Percentiles rank a stretch among this genome's conserved stretches.
phyloP scores from a whole-genome alignment of 2,888 invertebrate species.

The Lycocerus yunnanus region DNA sequence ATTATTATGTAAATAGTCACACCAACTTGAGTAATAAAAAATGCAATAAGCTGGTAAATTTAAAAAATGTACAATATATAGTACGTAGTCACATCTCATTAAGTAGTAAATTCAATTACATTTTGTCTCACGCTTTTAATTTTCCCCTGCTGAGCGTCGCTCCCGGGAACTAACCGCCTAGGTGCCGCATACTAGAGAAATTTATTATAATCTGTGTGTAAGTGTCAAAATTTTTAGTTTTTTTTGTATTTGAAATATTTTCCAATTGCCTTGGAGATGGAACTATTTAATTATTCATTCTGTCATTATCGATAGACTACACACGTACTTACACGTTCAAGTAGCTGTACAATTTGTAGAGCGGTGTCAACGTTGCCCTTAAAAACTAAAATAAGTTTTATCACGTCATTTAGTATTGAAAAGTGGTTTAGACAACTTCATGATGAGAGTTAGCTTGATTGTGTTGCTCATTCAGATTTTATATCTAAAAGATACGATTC shows the following conservation, averaged over 20 bases:
- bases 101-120: neutral
- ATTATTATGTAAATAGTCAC: too few species aligned
- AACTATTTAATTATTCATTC: neutral
- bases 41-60: neutral
- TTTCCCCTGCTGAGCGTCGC: neutral
- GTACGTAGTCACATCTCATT: neutral
- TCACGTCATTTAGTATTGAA: constrained; percentile 10
- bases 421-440: constrained; percentile 12
- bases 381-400: constrained; percentile 5
- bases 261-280: neutral
- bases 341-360: constrained; percentile 4
- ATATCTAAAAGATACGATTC: neutral
- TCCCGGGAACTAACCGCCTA: neutral
- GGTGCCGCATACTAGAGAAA: too few species aligned
- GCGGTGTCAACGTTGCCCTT: neutral
- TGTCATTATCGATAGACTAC: neutral
- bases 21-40: neutral
- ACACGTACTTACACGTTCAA: neutral
- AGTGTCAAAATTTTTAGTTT: neutral
- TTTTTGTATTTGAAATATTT: neutral
- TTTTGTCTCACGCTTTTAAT: neutral
- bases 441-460: constrained; percentile 6
- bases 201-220: too few species aligned
- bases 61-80: neutral
- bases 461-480: neutral